Evolutionary conservation across 2,113 vertebrate species (phyloP).

Genomic region (Fukomys damarensis): DNA sequence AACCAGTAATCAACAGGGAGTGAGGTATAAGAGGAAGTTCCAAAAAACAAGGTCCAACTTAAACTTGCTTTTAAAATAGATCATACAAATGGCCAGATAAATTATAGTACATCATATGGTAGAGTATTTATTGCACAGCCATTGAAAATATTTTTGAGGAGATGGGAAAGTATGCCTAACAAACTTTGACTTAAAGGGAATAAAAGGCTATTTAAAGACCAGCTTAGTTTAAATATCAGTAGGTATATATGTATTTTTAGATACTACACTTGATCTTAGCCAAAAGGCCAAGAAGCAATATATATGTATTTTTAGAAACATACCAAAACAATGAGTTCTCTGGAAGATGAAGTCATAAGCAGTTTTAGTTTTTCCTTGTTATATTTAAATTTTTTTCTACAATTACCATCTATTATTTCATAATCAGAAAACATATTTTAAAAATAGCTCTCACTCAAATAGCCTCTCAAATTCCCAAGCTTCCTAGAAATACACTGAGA

Average conservation of each 20-base stretch:
- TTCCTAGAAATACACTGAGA: not conserved
- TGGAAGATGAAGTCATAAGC: not conserved
- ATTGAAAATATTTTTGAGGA: not conserved
- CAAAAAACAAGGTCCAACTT: not conserved
- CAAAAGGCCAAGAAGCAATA: too few species aligned
- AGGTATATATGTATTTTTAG: not conserved
- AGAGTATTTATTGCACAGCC: not conserved
- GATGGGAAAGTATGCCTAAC: not conserved
- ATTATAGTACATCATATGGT: not conserved
- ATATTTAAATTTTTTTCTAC: conserved; percentile 39
- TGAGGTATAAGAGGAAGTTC: not conserved
- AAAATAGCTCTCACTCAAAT: conserved; percentile 46
- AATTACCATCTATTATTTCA: conserved; percentile 21
- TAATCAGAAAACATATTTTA: not conserved
- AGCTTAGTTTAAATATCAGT: not conserved
- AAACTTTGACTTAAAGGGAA: not conserved
- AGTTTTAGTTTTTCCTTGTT: conserved; percentile 7
- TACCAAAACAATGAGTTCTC: not conserved
- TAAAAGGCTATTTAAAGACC: not conserved
- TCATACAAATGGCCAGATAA: not conserved
- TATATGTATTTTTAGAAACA: not conserved
- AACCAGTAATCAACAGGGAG: not conserved
- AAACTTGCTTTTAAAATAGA: conserved; percentile 3
- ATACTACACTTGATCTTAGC: not conserved
- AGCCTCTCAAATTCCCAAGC: conserved; percentile 34